phyloP scores from a whole-genome alignment of 1,140 invertebrate genomes.

The Drosophila seguyi region DNA sequence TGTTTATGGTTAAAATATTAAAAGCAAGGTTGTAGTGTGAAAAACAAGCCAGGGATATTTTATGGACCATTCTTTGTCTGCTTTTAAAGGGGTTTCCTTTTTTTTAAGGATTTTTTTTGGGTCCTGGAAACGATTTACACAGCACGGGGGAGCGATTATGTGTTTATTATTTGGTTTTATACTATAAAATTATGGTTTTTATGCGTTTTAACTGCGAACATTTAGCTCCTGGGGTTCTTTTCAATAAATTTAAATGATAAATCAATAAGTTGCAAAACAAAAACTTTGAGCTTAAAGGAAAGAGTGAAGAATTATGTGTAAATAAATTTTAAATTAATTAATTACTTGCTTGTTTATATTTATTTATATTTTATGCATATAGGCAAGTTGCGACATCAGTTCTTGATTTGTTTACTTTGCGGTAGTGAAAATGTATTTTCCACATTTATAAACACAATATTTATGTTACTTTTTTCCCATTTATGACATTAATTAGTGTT shows the following conservation, averaged over 20 bases:
- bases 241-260: background rate
- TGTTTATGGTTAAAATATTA: conserved; percentile 34
- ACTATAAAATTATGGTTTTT: background rate
- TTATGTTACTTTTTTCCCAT: background rate
- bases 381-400: no score
- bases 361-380: background rate
- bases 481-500: background rate
- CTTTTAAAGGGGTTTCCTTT: background rate
- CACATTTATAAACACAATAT: background rate
- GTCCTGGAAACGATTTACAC: background rate
- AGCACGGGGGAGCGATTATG: background rate
- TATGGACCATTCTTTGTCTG: background rate
- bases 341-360: background rate
- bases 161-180: background rate
- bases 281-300: background rate
- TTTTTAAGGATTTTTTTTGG: background rate
- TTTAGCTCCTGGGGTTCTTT: background rate
- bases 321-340: background rate
- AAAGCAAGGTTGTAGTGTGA: conserved; percentile 1
- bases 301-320: no score
- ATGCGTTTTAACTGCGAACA: background rate
- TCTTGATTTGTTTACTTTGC: background rate
- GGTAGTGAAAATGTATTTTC: background rate
- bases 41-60: conserved; percentile 4
- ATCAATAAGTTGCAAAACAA: background rate